Conservation (phyloP, 2,113 vertebrate species). For the Galeopterus variegatus region DNA sequence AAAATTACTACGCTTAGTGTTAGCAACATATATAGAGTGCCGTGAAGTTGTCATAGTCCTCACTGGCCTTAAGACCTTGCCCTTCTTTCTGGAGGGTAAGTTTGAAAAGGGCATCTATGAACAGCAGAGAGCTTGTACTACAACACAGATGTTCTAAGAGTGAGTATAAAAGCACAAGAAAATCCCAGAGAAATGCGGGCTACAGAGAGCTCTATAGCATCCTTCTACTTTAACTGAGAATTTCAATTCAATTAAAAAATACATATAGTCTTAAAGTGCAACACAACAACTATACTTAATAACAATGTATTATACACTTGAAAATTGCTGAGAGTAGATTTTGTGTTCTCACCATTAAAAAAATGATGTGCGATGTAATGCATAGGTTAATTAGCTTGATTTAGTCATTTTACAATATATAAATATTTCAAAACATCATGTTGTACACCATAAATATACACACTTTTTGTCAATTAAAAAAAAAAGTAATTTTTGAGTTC, state of each 20-base stretch:
- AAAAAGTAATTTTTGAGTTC: not conserved
- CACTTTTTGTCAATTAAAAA: not conserved
- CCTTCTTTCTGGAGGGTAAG: not conserved
- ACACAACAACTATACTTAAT: not conserved
- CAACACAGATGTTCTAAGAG: not conserved
- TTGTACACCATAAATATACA: not conserved
- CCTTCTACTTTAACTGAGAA: not conserved
- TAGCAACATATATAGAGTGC: not conserved
- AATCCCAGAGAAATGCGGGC: not conserved
- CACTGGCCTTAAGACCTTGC: not conserved
- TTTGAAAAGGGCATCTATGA: not conserved
- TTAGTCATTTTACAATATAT: not conserved
- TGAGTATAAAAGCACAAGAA: not conserved
- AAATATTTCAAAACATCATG: not conserved
- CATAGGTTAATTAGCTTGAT: not conserved
- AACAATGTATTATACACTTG: not conserved
- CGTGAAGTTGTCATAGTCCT: not conserved
- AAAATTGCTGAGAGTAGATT: not conserved
- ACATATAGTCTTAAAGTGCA: not conserved
- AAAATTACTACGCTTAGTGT: not conserved
- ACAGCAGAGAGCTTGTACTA: no score
- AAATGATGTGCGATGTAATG: not conserved
- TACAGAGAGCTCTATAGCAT: no score
- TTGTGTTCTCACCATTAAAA: not conserved
- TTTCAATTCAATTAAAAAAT: not conserved